A percentile compares a stretch with the other conserved stretches of the same genome.
Evolutionary conservation across 2,113 vertebrate species (phyloP).

Genomic region (Rhinolophus ferrumequinum): DNA sequence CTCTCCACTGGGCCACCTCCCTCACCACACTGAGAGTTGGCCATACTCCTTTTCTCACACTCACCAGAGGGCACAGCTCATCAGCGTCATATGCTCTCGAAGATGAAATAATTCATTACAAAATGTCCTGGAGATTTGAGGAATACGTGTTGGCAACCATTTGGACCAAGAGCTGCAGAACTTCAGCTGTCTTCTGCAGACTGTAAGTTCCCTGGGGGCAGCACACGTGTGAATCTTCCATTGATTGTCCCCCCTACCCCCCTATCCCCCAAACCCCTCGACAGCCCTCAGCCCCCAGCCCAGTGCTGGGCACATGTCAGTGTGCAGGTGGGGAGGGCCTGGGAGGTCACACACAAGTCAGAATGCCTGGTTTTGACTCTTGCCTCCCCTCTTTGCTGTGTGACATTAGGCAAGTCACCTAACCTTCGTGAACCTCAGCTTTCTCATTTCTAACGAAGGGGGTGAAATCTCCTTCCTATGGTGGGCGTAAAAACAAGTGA

Average conservation of each 20-base stretch:
- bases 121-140: background rate
- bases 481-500: conserved; percentile 75
- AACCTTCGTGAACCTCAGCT: conserved; percentile 33
- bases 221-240: background rate
- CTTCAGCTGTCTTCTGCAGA: background rate
- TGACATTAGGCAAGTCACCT: conserved; percentile 15
- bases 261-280: too few relatives aligned
- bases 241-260: background rate
- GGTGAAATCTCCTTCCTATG: conserved; percentile 62
- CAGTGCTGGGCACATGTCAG: accelerated
- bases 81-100: background rate
- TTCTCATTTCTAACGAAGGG: conserved; percentile 46
- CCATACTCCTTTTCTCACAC: background rate
- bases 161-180: background rate
- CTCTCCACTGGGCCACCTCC: background rate
- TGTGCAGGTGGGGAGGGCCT: background rate
- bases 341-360: background rate
- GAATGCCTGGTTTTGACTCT: background rate
- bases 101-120: background rate
- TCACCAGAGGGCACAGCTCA: background rate
- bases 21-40: accelerated
- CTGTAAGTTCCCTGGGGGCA: background rate
- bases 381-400: background rate
- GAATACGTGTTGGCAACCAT: background rate
- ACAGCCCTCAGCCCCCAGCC: too few relatives aligned